Base-by-base conservation (phyloP, 1,140 invertebrate genomes). In the Drosophila virilis region DNA sequence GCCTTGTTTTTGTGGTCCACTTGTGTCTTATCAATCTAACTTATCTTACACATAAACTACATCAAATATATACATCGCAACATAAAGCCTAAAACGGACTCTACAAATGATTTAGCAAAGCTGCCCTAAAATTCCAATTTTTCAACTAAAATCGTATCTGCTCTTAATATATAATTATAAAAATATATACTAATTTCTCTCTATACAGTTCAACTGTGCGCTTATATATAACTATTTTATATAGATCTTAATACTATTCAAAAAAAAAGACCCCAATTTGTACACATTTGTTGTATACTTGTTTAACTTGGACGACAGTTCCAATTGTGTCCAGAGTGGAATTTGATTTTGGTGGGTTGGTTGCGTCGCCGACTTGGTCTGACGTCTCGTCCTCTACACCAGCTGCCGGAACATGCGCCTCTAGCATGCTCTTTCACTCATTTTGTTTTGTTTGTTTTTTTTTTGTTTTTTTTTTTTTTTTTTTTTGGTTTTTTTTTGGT, bases 401-500 rank as follows among this genome's bases (percentile, higher is more conserved):
- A n/a, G n/a, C n/a, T 51, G 43, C 55, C 55, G 22, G 15, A 43
- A 61, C 17, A 62, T 54, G 40, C 43, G 52, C 17, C 48, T 69
- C 65, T 69, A 43, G 17, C 43, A 43, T 46, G 50, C 40, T 52
- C 33, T 17, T 9, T 54, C 32, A 54, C 13, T 22, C 32, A 35
- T 48, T 57, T 28, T 35, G 76, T 50, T 54, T 60, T 46, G n/a
- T 45, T 40, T 50, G 60, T 58, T 60, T 51, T 54, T 71, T 64
- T 48, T 48, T 59, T 65, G 61, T 42, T 74, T 60, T 9, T 55
- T 55, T 37, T 68, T 60, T 72, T 48, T 74, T 55, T 50, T 54
- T 60, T 46, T n/a, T 45, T 40, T 50, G 60, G 55, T 60, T 51
- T 54, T 71, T 64, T 48, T 48, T 59, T 65, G 61, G 38, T 74